Conservation (phyloP, 2,797 vertebrate genomes). For the Chelmon rostratus region DNA sequence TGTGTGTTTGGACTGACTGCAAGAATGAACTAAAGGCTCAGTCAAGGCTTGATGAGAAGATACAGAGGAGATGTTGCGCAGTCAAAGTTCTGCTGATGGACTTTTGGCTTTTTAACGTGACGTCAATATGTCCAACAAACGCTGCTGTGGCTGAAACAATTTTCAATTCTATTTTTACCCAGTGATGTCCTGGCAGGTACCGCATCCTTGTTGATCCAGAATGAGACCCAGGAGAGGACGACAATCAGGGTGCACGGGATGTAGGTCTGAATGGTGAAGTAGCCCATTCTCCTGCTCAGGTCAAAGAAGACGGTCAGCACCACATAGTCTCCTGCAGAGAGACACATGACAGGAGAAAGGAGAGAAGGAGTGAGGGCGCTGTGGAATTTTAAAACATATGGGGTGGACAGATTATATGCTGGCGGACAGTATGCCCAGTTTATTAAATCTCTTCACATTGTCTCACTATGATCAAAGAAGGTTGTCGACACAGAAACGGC, state of each 20-base stretch:
- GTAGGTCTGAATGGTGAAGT: conserved; percentile 99
- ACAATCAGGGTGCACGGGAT: conserved; percentile 99
- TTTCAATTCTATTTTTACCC: conserved; percentile 80
- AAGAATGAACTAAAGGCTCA: conserved; percentile 30
- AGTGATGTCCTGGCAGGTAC: conserved; percentile 98
- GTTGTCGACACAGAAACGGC: conserved; percentile 38
- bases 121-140: too few species aligned
- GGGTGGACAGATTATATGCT: neutral
- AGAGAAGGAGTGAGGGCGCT: neutral
- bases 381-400: neutral
- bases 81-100: too few species aligned
- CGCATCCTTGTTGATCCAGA: conserved; percentile 99
- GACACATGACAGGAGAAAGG: neutral
- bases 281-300: conserved; percentile 98
- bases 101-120: too few species aligned
- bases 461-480: conserved; percentile 11
- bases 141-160: neutral
- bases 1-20: conserved; percentile 32
- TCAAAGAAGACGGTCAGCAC: conserved; percentile 99
- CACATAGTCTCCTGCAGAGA: conserved; percentile 93
- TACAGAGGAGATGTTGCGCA: neutral
- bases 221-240: conserved; percentile 98
- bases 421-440: neutral
- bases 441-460: conserved; percentile 12
- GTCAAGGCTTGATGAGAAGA: conserved; percentile 4